These are phyloP conservation scores for Leucozona laternaria DNA, from an alignment of 2,888 invertebrate genomes.

Conservation along the genomic window DNA sequence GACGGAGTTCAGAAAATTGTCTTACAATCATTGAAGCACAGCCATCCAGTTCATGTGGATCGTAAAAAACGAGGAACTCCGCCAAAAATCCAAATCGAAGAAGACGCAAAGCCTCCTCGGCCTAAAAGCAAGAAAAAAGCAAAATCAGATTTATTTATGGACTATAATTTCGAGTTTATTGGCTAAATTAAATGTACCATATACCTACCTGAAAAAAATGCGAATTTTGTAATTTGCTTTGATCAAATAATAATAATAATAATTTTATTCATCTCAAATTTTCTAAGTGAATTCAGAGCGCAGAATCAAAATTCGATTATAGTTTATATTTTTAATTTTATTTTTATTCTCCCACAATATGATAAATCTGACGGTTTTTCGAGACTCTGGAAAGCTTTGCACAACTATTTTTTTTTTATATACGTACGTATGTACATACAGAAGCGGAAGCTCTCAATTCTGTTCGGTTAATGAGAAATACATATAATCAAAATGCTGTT, in stretches of 20 bases:
- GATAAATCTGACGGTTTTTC: too few species aligned
- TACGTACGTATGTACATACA: too few species aligned
- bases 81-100: not conserved
- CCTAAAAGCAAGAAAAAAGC: slow-evolving; percentile 5
- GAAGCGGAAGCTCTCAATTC: too few species aligned
- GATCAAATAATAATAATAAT: not conserved
- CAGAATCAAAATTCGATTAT: too few species aligned
- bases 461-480: too few species aligned
- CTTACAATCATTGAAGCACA: slow-evolving; percentile 81
- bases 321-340: too few species aligned
- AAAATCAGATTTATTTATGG: not conserved
- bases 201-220: not conserved
- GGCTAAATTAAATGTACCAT: not conserved
- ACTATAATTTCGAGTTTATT: not conserved
- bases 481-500: too few species aligned
- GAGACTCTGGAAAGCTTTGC: too few species aligned
- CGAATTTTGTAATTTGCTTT: not conserved
- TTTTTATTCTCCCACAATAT: too few species aligned
- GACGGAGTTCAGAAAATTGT: slow-evolving; percentile 83
- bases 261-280: not conserved
- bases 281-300: not conserved
- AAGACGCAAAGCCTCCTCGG: not conserved
- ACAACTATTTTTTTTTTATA: too few species aligned
- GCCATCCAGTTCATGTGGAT: slow-evolving; percentile 80
- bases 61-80: slow-evolving; percentile 79